Evolutionary conservation across 1,140 invertebrate species (phyloP), one percentile per base, ranked within the genome.

Genomic region (Tetragonula clypearis): DNA sequence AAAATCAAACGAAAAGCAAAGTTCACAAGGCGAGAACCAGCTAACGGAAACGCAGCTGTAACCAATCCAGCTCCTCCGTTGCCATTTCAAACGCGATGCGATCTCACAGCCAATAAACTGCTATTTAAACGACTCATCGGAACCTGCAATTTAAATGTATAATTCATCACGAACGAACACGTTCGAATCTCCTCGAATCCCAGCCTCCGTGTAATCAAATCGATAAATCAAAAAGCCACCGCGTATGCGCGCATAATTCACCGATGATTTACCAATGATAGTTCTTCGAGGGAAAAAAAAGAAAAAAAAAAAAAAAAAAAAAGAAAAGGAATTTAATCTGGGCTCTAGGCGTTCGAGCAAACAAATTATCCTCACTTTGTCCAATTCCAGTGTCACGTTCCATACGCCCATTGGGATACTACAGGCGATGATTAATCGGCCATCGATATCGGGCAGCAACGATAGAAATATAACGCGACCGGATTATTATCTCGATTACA

Each of bases 391-490:
- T 79, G 73, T 35, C 75, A 17, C 6, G 5, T 49, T 49, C 12
- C 15, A 14, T 9, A 73, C 53, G 49, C 17, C 35, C 21, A 41
- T 19, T 8, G 23, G 9, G 35, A 41, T 30, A 72, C 79, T 79
- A 79, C 17, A 2, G 19, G 41, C 11, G 23, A 79, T n/a, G 82
- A 79, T 84, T 84, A 84, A 84, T 84, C 49, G 82, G 26, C 82
- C 72, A 84, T 84, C 76, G 41, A 78, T 78, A 68, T 35, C 73
- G 14, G n/a, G 26, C 68, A 68, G 55, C 55, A 78, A 86, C 84
- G 90, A 91, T 88, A 90, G 87, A 91, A 90, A 92, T 88, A 87
- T 91, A 91, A 92, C 89, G 88, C 74, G 77, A 62, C 41, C 73
- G 56, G 74, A 75, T 79, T 41, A 90, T 90, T 93, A 92, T 93